A percentile compares a stretch with the other conserved stretches of the same genome.
Conservation (phyloP, 2,113 vertebrate genomes). For the Onychostruthus taczanowskii region DNA sequence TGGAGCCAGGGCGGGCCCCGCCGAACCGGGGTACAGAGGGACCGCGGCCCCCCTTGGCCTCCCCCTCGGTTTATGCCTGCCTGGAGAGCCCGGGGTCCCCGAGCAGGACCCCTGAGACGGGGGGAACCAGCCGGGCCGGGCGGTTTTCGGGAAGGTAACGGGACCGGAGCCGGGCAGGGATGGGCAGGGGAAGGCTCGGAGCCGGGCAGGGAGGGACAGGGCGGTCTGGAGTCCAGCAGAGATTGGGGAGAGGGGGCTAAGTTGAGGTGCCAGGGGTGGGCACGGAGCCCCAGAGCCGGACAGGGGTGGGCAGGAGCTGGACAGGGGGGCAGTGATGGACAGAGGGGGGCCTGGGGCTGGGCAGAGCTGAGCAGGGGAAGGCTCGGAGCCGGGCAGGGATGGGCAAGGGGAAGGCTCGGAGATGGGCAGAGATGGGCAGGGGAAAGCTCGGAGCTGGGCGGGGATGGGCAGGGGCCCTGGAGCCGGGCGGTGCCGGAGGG, state of each 20-base stretch:
- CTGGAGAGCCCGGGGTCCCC: fast-evolving
- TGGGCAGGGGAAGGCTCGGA: not conserved
- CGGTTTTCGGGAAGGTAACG: not conserved
- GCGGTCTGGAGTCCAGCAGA: not conserved
- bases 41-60: not conserved
- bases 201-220: not conserved
- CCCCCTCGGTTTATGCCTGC: too few species aligned
- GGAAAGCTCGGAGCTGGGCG: not conserved
- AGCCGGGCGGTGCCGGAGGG: not conserved
- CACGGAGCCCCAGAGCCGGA: not conserved
- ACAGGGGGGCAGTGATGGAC: not conserved
- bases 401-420: too few species aligned
- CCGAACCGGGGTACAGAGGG: not conserved
- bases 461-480: not conserved
- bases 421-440: too few species aligned
- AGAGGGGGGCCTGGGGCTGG: not conserved
- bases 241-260: too few species aligned
- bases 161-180: not conserved
- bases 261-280: not conserved
- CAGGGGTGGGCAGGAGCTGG: not conserved
- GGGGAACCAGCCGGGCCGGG: not conserved
- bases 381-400: too few species aligned
- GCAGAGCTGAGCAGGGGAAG: not conserved
- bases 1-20: not conserved
- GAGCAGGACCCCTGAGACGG: not conserved